phyloP scores from a whole-genome alignment of 2,797 vertebrate genomes.

The Acanthiza pusilla region DNA sequence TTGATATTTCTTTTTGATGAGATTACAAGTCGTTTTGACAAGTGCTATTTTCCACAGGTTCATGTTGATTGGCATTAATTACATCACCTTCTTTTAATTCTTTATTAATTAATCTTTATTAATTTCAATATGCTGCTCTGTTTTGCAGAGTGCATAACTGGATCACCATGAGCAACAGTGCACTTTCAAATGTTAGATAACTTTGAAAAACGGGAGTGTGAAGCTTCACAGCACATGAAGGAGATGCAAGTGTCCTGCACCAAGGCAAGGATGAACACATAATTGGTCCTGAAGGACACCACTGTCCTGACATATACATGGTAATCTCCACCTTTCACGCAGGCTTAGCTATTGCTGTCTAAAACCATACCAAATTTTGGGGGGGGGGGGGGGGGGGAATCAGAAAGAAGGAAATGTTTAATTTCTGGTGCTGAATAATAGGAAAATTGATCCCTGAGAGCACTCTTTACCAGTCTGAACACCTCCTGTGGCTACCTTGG shows the following conservation, averaged over 20 bases:
- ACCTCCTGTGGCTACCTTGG: neutral
- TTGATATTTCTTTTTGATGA: slow-evolving; percentile 54
- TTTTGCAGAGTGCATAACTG: neutral
- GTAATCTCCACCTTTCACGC: neutral
- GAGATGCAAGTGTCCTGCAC: neutral
- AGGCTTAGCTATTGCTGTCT: neutral
- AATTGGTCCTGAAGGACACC: neutral
- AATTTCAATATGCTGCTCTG: neutral
- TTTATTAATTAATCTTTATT: slow-evolving; percentile 57
- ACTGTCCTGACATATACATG: neutral
- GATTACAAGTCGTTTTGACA: slow-evolving; percentile 52
- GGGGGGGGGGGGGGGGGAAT: too few species aligned
- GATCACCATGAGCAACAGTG: neutral
- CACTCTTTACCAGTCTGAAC: neutral
- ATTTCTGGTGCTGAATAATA: neutral
- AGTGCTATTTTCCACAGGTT: slow-evolving; percentile 31
- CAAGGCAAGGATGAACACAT: neutral
- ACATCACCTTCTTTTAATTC: slow-evolving; percentile 33
- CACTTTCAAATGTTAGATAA: neutral
- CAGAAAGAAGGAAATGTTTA: neutral
- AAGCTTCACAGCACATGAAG: neutral
- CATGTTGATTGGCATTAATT: slow-evolving; percentile 49
- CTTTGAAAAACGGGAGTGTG: neutral
- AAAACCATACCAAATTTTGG: neutral
- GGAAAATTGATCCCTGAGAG: neutral